Evolutionary conservation across 2,888 invertebrate species (phyloP).

Genomic region (Tortrix viridana): DNA sequence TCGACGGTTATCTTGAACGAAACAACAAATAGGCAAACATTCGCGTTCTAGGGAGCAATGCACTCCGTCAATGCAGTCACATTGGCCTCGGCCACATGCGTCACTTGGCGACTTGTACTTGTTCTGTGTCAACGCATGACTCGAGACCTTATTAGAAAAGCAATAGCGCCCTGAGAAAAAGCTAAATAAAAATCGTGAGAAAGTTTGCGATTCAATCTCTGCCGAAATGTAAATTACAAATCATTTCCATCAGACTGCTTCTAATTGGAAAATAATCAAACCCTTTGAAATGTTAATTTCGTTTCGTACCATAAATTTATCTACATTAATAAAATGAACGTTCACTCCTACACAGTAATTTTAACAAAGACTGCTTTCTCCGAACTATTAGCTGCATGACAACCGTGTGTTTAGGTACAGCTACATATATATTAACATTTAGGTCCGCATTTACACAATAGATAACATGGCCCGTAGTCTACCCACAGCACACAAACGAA

Average conservation of each 20-base stretch:
- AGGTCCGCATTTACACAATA: conserved; percentile 69
- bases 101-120: conserved; percentile 48
- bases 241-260: neutral
- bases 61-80: conserved; percentile 55
- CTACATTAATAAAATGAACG: conserved; percentile 20
- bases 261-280: conserved; percentile 23
- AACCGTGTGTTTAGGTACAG: conserved; percentile 32
- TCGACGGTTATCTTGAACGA: conserved; percentile 60
- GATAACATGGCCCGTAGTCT: conserved; percentile 57
- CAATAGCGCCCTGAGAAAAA: conserved; percentile 17
- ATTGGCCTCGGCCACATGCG: conserved; percentile 55
- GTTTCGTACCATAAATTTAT: conserved; percentile 12
- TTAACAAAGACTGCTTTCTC: conserved; percentile 33
- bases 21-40: conserved; percentile 62
- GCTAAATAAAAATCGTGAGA: neutral
- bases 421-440: conserved; percentile 58
- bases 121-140: conserved; percentile 24
- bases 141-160: conserved; percentile 34
- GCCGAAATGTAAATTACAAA: neutral
- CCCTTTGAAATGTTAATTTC: conserved; percentile 27
- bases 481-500: conserved; percentile 66
- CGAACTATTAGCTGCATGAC: conserved; percentile 32
- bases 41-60: conserved; percentile 61
- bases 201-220: neutral
- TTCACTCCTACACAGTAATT: conserved; percentile 24